phyloP scores from a whole-genome alignment of 2,113 vertebrate species.

The Atherinomorus stipes region DNA sequence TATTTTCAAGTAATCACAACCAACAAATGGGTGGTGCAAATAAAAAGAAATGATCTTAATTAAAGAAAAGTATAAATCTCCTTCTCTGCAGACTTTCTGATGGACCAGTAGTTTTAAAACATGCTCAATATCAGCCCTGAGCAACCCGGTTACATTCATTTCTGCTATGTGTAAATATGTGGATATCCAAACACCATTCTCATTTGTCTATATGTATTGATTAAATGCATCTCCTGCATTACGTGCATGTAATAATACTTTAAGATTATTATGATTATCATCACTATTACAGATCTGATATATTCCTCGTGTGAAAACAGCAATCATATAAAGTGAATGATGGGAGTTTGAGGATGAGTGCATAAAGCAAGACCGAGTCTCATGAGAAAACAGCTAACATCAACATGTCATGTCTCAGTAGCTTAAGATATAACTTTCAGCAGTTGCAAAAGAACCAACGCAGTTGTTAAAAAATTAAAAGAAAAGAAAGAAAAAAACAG shows the following conservation, averaged over 20 bases:
- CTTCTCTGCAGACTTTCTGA: conserved; percentile 81
- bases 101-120: conserved; percentile 86
- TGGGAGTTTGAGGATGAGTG: not conserved
- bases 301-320: no score
- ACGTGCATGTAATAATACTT: not conserved
- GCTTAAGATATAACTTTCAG: conserved; percentile 43
- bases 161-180: conserved; percentile 86
- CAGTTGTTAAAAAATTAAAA: conserved; percentile 6
- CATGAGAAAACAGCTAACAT: conserved; percentile 9
- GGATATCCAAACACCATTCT: conserved; percentile 74
- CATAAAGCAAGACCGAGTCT: not conserved
- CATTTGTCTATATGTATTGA: conserved; percentile 47
- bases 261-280: no score
- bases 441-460: conserved; percentile 8
- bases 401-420: conserved; percentile 29
- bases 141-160: conserved; percentile 94
- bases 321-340: conserved; percentile 4
- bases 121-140: conserved; percentile 92
- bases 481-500: conserved; percentile 24
- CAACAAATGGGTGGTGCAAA: conserved; percentile 20
- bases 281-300: no score
- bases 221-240: conserved; percentile 9
- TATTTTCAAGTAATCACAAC: conserved; percentile 65
- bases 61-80: conserved; percentile 79
- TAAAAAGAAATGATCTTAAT: conserved; percentile 55